Evolutionary conservation across 1,140 invertebrate genomes (phyloP), one percentile per base, ranked within the genome.

Genomic region (Coelopa frigida): DNA sequence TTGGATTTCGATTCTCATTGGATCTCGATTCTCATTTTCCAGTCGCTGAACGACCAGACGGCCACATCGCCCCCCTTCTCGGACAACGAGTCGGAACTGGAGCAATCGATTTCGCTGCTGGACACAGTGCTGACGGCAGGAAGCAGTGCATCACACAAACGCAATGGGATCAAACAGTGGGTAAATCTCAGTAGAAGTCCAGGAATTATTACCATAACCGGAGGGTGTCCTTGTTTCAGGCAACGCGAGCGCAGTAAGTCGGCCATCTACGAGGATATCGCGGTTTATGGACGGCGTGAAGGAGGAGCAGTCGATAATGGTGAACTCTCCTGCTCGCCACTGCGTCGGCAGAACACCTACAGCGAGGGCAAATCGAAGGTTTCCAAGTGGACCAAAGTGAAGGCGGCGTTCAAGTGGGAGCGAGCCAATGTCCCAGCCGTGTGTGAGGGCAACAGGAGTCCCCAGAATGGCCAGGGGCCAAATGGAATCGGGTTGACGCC

Each of bases 321-420:
- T 29, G n/a, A n/a, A n/a, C n/a, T n/a, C n/a, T n/a, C n/a, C n/a
- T n/a, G n/a, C n/a, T n/a, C n/a, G n/a, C 47, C 58, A n/a, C 38
- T 56, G 22, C 55, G 67, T 0, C 57, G 64, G 2, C 64, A 66
- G 42, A 68, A 61, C 51, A 64, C 61, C 5, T 64, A 61, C 46
- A 59, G 54, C 33, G 63, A 69, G 41, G 61, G 60, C 44, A 70
- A 70, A 49, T 60, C 61, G 14, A 70, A 70, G 46, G 67, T 70
- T 7, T 87, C 85, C 1, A 86, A 87, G 56, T 89, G 86, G 86
- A 87, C 83, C 2, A 80, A 82, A 62, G 85, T 89, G 7, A 87
- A 87, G 67, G 83, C 85, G 17, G 86, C 85, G 10, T 85, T 88
- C 50, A 83, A 80, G 55, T 87, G 78, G 82, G 81, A 84, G 54